Conservation (phyloP, 30 jellyfish, hydroid and myxozoan species). For the Hydra vulgaris region DNA sequence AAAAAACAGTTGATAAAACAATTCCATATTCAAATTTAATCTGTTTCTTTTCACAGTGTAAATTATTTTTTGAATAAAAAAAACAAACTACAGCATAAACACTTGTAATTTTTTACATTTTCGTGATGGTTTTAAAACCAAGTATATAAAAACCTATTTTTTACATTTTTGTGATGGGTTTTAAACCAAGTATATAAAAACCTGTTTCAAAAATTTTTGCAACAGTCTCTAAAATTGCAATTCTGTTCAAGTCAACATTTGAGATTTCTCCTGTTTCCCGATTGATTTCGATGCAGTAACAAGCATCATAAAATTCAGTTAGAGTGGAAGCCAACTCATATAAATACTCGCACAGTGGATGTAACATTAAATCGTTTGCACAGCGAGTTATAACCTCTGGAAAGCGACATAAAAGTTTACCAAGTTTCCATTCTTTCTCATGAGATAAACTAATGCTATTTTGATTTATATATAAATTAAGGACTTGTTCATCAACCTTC, state of each 20-base stretch:
- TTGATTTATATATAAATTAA: constrained; percentile 7
- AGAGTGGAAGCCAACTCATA: constrained; percentile 79
- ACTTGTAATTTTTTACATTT: not conserved
- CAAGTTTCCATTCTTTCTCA: constrained; percentile 68
- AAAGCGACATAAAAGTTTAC: constrained; percentile 60
- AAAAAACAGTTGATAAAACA: too few species aligned
- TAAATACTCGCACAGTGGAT: constrained; percentile 81
- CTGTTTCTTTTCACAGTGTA: too few species aligned
- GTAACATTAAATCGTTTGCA: constrained; percentile 64
- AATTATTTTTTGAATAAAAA: too few species aligned
- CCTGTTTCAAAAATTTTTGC: constrained; percentile 65
- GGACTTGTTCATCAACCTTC: constrained; percentile 41
- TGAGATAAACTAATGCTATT: constrained; percentile 52
- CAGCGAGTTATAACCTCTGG: constrained; percentile 64
- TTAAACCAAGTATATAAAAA: constrained; percentile 72
- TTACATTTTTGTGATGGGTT: constrained; percentile 66
- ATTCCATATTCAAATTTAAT: too few species aligned
- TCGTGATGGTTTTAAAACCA: too few species aligned
- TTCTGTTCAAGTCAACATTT: constrained; percentile 81
- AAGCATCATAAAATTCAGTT: constrained; percentile 93
- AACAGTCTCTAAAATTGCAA: constrained; percentile 73
- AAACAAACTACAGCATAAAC: not conserved
- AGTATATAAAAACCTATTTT: not conserved
- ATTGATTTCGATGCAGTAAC: constrained; percentile 72
- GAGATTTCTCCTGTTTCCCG: constrained; percentile 63